Evolutionary conservation across 2,113 vertebrate species (phyloP).

Genomic region (Proterorhinus semilunaris): DNA sequence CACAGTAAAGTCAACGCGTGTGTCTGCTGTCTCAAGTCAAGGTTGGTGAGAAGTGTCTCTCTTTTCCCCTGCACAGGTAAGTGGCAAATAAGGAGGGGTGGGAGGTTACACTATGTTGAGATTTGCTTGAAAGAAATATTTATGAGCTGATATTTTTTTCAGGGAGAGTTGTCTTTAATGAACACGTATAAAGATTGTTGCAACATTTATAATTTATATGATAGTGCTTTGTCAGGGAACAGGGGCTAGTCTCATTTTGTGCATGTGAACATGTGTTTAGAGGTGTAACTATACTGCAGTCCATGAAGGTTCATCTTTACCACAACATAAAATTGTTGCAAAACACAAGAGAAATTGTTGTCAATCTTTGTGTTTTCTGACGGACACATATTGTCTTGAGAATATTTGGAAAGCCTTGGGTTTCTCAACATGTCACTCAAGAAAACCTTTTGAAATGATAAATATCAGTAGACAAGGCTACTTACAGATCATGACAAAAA

Average conservation of each 20-base stretch:
- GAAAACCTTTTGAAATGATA: neutral
- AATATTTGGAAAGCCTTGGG: constrained; percentile 42
- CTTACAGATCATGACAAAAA: neutral
- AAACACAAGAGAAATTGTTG: constrained; percentile 81
- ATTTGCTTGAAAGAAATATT: constrained; percentile 82
- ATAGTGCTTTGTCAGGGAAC: constrained; percentile 61
- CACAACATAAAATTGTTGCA: constrained; percentile 34
- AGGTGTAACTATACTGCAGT: constrained; percentile 54
- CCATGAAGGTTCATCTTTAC: neutral
- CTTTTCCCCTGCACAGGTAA: constrained; percentile 43
- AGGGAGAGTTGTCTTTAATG: constrained; percentile 75
- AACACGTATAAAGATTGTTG: constrained; percentile 79
- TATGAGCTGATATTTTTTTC: constrained; percentile 69
- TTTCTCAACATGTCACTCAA: constrained; percentile 30
- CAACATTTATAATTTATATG: constrained; percentile 76
- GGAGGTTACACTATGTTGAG: constrained; percentile 43
- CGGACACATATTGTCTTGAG: constrained; percentile 84
- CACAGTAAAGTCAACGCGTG: constrained; percentile 64
- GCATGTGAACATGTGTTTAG: constrained; percentile 52
- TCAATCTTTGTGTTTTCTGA: constrained; percentile 74
- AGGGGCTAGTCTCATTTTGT: constrained; percentile 54
- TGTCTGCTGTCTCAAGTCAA: constrained; percentile 74
- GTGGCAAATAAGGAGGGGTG: constrained; percentile 22
- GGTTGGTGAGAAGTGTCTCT: constrained; percentile 63
- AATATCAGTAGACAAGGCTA: neutral